Evolutionary conservation across 2,888 invertebrate genomes (phyloP), one percentile per base, ranked within the genome.

Genomic region (Mesopsocus fuscifrons): DNA sequence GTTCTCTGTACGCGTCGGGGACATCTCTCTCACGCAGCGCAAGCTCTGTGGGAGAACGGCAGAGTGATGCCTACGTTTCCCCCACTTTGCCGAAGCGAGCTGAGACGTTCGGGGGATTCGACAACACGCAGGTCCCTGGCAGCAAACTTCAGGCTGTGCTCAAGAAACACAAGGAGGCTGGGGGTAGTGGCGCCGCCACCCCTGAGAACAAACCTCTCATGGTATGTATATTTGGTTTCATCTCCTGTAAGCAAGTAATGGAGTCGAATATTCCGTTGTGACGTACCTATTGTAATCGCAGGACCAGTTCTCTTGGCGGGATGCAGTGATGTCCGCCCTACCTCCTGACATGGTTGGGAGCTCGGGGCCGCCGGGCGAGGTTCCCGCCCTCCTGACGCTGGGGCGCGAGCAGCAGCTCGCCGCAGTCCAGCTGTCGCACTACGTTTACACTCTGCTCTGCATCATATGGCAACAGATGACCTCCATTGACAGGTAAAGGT

Each of bases 31-130:
- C 87, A 8, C 74, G 92, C 41, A 91, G 91, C 57, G 82, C 88
- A 15, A 91, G 89, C 61, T 91, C 91, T 20, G 92, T 85, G 1
- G 92, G 92, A 3, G 92, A 94, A 63, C 76, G 87, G 42, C 85
- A 89, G 53, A 88, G 85, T 54, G 75, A 77, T 20, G 73, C 80
- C 0, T 91, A 84, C 59, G 75, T 82, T 48, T 82, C 85, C 21
- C 83, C 88, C 13, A 79, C 82, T 30, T 62, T 94, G 47, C 92
- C 94, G 15, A 80, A 89, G 52, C 70, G 94, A 22, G 94, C 94
- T 0, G 94, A 94, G 64, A 94, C 94, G 3, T 95, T 94, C 63
- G 91, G 91, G 2, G 94, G 94, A 6, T 94, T 94, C 57, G 94
- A 94, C 63, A 62, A 64, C 13, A n/a, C 17, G 40, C 34, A 34